Conservation (phyloP, 2,113 vertebrate genomes). For the Megaceryle maxima region DNA sequence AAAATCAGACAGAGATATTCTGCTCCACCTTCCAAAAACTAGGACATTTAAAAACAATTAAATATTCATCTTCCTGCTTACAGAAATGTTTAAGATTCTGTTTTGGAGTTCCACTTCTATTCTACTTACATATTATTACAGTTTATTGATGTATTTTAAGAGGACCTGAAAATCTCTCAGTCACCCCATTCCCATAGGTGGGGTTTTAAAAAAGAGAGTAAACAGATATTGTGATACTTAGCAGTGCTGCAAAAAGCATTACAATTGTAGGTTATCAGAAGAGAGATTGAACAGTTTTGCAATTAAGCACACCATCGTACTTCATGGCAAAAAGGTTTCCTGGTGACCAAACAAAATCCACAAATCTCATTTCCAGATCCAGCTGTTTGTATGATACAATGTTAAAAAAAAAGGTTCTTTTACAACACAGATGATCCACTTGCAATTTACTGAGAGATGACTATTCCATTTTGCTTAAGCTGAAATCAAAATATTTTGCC, state of each 20-base stretch:
- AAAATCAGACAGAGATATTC: background rate
- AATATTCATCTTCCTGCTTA: background rate
- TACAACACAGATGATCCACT: background rate
- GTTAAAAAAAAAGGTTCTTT: background rate
- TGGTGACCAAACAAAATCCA: background rate
- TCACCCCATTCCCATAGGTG: background rate
- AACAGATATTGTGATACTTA: background rate
- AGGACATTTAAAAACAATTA: background rate
- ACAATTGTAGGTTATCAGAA: background rate
- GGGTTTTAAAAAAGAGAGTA: background rate
- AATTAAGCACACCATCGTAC: background rate
- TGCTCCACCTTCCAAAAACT: background rate
- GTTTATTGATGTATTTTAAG: background rate
- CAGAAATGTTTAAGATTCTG: background rate
- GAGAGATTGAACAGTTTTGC: background rate
- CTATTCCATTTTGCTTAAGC: background rate
- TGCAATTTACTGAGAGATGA: background rate
- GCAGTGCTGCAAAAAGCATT: background rate
- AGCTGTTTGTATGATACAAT: background rate
- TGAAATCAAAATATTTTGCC: background rate
- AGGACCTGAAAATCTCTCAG: background rate
- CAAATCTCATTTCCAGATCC: conserved; percentile 16
- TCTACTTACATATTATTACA: background rate
- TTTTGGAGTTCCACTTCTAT: background rate
- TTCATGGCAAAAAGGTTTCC: background rate